These are phyloP conservation scores for Rhopalosiphum padi DNA, from an alignment of 1,140 invertebrate species.

Conservation along the genomic window DNA sequence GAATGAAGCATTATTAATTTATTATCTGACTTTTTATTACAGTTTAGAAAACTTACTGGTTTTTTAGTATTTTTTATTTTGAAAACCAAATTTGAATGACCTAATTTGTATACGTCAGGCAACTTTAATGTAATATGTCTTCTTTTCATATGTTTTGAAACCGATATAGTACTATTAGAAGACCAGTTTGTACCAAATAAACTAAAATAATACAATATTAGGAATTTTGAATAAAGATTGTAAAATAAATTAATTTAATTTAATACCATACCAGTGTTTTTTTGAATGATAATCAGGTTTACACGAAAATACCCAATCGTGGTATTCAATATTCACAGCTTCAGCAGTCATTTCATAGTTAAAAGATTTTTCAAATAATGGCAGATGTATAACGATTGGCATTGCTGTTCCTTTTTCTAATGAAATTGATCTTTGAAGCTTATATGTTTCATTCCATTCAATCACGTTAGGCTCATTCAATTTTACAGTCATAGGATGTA, in stretches of 20 bases:
- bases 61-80: constrained; percentile 49
- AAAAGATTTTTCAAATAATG: background rate
- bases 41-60: background rate
- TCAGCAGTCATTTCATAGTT: constrained; percentile 54
- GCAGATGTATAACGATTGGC: constrained; percentile 36
- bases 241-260: background rate
- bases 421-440: constrained; percentile 10
- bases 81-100: constrained; percentile 44
- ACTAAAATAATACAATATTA: background rate
- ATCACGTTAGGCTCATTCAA: constrained; percentile 34
- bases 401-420: constrained; percentile 30
- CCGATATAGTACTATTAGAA: constrained; percentile 49
- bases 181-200: constrained; percentile 21
- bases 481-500: constrained; percentile 33
- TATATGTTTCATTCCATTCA: constrained; percentile 54
- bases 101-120: background rate
- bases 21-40: background rate
- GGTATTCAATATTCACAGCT: constrained; percentile 56
- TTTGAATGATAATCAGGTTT: constrained; percentile 30
- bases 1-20: background rate
- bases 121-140: constrained; percentile 42
- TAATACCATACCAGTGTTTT: constrained; percentile 38
- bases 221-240: background rate
- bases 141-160: constrained; percentile 53
- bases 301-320: constrained; percentile 56